Base-by-base conservation (phyloP, 2,797 vertebrate species). In the Brotula barbata region DNA sequence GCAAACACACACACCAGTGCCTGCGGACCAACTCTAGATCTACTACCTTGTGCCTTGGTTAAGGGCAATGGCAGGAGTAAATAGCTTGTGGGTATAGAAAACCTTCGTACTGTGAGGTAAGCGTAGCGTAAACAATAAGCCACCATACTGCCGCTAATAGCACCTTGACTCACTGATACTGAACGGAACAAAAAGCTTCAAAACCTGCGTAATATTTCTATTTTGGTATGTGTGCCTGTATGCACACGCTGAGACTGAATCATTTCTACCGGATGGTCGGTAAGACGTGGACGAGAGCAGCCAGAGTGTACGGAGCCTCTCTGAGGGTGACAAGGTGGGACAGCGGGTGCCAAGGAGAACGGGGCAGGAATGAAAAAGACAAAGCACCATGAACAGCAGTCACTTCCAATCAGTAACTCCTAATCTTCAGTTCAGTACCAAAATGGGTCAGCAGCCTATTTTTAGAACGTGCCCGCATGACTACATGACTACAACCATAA, bases 401-500 rank as follows among this genome's bases (percentile, higher is more conserved):
- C 82, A 64, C 68, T 84, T 82, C 68, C 49, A 64, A 71, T 85
- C 53, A 72, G 56, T 19, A 10, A 15, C 9, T 25, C 39, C 17
- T 28, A 53, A 61, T 64, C 21, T 34, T 23, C 34, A 5, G 59
- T 15, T 50, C 43, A 23, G 28, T 33, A 60, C 73, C 47, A 58
- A 80, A 82, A 53, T 73, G 68, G 80, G 73, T 78, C 75, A 69
- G 28, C 4, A 0, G 47, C 46, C 43, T 75, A 73, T 68, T 73
- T 81, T 64, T 60, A 53, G 64, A 64, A 55, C 17, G 31, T 17
- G 16, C 34, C 13, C 34, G 13, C 34, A 36, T 36, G 13, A 36
- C 34, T 12, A 36, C 34, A 36, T 36, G 13, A 36, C 34, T 12
- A 25, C 5, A 62, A 52, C 15, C 58, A 58, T 13, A 47, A 58